Evolutionary conservation across 2,113 vertebrate genomes (phyloP), one percentile per base, ranked within the genome.

Genomic region (Eonycteris spelaea): DNA sequence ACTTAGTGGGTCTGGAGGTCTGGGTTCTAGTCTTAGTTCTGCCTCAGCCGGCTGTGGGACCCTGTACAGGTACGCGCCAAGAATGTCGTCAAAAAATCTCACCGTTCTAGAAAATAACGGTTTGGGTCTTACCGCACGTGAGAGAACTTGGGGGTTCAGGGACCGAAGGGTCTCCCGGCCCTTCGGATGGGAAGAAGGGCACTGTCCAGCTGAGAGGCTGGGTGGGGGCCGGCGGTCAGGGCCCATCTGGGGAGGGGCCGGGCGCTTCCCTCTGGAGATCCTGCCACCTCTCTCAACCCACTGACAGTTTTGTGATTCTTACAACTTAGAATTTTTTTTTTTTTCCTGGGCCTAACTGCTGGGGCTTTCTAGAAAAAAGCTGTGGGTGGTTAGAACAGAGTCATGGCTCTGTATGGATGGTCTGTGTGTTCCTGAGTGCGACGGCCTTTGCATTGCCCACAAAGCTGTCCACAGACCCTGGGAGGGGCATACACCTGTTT

Each of bases 31-130:
- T 45, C 11, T 18, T 30, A 33, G n/a, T 53, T 88, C 61, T 35
- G 43, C 78, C 83, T 43, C 35, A 57, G 65, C 78, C 15, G 40
- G n/a, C 68, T 26, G 7, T 40, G 73, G n/a, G 30, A 8, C 13
- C 21, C 45, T 30, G 7, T 0, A 11, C 15, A 2, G 1, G 21
- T 73, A 16, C 51, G 16, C 5, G 15, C 15, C 16, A 14, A 51
- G 51, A 51, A 51, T 51, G 48, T 63, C 19, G 11, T 19, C 79
- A 63, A 10, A 33, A 33, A 43, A 12, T 53, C 65, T 24, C 26
- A 2, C 24, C 28, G 1, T 5, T 82, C 30, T 28, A 22, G 59
- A 19, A 63, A 63, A 30, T 48, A 55, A 1, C 0, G 2, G 2
- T 68, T 59, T 26, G 28, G 21, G 18, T 38, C 61, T 68, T 9